Conservation (phyloP, 2,888 invertebrate species). For the Dasypolia templi region DNA sequence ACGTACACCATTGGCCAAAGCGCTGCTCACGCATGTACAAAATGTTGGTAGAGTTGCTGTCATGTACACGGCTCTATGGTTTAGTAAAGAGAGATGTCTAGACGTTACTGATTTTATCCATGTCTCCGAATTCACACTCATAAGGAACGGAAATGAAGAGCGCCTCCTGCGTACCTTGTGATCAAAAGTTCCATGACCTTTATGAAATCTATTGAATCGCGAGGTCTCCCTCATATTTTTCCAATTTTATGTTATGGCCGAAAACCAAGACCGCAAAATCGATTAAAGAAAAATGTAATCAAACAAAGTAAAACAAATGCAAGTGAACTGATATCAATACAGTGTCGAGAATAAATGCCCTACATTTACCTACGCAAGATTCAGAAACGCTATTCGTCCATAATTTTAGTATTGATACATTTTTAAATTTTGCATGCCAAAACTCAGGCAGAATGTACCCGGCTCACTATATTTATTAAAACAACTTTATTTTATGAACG, state of each 20-base stretch:
- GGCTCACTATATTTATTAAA: too few relatives aligned
- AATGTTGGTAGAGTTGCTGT: constrained; percentile 23
- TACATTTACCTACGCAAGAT: too few relatives aligned
- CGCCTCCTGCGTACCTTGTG: background rate
- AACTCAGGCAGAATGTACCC: too few relatives aligned
- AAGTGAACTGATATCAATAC: background rate
- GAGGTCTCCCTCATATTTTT: too few relatives aligned
- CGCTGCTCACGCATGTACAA: constrained; percentile 15
- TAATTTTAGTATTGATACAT: too few relatives aligned
- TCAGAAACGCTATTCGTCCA: too few relatives aligned
- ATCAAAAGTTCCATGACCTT: constrained; percentile 8
- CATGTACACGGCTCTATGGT: constrained; percentile 38
- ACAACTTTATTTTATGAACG: too few relatives aligned
- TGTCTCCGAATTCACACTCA: constrained; percentile 5
- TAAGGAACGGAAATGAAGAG: constrained; percentile 17
- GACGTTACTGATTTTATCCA: constrained; percentile 51
- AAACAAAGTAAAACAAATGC: constrained; percentile 9
- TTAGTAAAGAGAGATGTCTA: constrained; percentile 45
- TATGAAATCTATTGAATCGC: background rate
- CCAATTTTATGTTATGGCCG: too few relatives aligned
- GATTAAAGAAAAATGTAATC: constrained; percentile 1
- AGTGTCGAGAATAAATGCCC: too few relatives aligned
- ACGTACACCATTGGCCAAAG: background rate
- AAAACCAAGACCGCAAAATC: background rate
- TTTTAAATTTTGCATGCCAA: too few relatives aligned